Evolutionary conservation across 2,797 vertebrate genomes (phyloP), one percentile per base, ranked within the genome.

Genomic region (Glyptemys insculpta): DNA sequence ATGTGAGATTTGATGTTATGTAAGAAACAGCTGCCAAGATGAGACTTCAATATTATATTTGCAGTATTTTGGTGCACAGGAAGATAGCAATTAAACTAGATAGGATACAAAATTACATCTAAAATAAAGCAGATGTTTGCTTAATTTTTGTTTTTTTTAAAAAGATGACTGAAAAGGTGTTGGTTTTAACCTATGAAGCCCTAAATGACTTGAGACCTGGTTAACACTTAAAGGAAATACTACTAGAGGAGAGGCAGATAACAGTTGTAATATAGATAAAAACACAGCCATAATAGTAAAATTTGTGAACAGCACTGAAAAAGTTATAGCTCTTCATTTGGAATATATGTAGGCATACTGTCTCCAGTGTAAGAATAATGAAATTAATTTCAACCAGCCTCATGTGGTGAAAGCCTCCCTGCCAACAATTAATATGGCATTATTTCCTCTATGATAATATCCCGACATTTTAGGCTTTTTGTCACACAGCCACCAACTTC

Each of bases 311-410:
- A 23, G 37, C 19, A 12, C 19, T 12, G 37, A 18, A 82, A 94
- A 44, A 37, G 19, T 72, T 5, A 72, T 12, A 50, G 47, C 10
- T 12, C 3, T 11, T 89, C 10, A 37, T 0, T 65, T 0, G 3
- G 19, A 79, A 83, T 57, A 81, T 8, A n/a, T 29, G 27, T 3
- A 90, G 83, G 8, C 7, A 83, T 3, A 37, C 0, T 2, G 49
- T 10, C 85, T 92, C 59, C n/a, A 91, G 34, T 1, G 12, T 47
- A 53, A 80, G 76, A 2, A 7, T 44, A 34, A 9, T 50, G 21
- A 72, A 72, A 72, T 72, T 80, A 10, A 81, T 10, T 52, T 59
- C 37, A 12, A 80, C 19, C 4, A 76, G 49, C 12, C 27, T 52
- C 27, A 44, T 41, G 31, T 1, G 84, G 12, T 3, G 87, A 83